Conservation (phyloP, 2,113 vertebrate genomes). For the Circaetus gallicus region DNA sequence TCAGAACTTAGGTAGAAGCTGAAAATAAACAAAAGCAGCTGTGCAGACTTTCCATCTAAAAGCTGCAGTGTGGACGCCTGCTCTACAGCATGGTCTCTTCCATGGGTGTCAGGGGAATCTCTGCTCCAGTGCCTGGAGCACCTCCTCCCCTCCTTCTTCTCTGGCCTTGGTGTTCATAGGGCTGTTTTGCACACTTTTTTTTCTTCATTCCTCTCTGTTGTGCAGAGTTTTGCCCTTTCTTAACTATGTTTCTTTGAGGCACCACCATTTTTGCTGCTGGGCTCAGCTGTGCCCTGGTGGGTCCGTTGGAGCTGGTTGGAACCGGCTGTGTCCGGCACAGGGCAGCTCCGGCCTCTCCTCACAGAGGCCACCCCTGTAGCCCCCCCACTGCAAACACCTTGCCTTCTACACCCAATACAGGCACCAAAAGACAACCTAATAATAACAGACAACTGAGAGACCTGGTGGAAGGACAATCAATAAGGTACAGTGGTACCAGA, state of each 20-base stretch:
- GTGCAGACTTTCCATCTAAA: neutral
- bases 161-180: neutral
- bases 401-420: neutral
- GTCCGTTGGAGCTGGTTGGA: neutral
- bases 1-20: neutral
- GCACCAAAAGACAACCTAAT: neutral
- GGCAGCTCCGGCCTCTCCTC: neutral
- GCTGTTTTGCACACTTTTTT: neutral
- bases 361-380: neutral
- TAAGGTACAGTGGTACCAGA: neutral
- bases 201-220: neutral
- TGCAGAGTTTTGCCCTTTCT: neutral
- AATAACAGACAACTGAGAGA: neutral
- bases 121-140: neutral
- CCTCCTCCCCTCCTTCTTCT: neutral
- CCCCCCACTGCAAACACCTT: neutral
- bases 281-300: neutral
- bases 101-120: neutral
- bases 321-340: rapidly evolving
- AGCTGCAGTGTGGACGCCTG: neutral
- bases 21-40: neutral
- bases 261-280: neutral
- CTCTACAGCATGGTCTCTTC: neutral
- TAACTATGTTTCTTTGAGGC: neutral
- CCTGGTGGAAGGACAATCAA: neutral